Evolutionary conservation across 2,113 vertebrate genomes (phyloP), one percentile per base, ranked within the genome.

Genomic region (Scartelaos histophorus): DNA sequence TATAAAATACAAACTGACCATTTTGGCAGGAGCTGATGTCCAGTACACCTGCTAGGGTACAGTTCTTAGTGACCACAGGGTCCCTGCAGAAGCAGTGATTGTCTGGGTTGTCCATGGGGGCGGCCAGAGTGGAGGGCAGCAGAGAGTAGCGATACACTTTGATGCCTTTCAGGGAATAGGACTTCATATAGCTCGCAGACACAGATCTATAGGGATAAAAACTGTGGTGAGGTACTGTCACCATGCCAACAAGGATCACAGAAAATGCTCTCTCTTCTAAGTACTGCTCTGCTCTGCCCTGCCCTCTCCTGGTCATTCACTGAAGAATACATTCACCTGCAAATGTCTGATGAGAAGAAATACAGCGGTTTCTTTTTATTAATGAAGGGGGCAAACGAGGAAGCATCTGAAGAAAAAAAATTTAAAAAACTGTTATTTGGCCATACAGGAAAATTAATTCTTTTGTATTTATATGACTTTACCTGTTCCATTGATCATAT

Each of bases 401-500:
- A 90, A 22, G 93, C 97, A 61, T 98, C 98, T 99, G 88, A 78
- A 64, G 60, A 84, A 62, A 22, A 56, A 62, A 80, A 43, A 9
- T 1, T 49, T n/a, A n/a, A n/a, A 51, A 17, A 19, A 5, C 16
- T 51, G 38, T 15, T 49, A 4, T 7, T 67, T 15, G 49, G 5
- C 38, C 12, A 46, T 19, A 1, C 2, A 19, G 29, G 61, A 25
- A 38, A 62, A 62, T 61, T 4, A 22, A 13, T 62, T 62, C 5
- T 17, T 19, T 16, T 51, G 17, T 5, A 17, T n/a, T 34, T 34
- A 1, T 24, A 13, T 13, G 2, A 21, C 19, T 54, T 54, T 21
- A 97, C 98, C 97, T 93, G 98, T 96, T 24, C 98, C 98, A 25
- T 99, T 99, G 86, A 99, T 82, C 96, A 96, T 94, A 91, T 97